Evolutionary conservation across 2,797 vertebrate species (phyloP).

Genomic region (Schizothorax lantsangensis): DNA sequence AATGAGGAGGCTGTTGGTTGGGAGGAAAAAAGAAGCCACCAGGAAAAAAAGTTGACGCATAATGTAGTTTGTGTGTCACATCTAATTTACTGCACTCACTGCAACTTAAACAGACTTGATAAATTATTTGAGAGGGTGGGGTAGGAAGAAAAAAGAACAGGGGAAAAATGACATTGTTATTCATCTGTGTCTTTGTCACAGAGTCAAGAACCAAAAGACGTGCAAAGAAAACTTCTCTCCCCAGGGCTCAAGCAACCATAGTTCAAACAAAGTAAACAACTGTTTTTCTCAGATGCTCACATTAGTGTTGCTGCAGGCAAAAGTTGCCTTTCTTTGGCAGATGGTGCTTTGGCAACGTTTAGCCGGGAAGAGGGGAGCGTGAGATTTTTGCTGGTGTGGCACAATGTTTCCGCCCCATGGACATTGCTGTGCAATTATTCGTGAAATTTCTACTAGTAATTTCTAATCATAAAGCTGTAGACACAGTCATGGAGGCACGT

Average conservation of each 20-base stretch:
- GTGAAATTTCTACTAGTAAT: conserved; percentile 63
- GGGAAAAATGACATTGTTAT: conserved; percentile 84
- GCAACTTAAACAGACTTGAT: conserved; percentile 84
- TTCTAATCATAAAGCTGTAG: conserved; percentile 43
- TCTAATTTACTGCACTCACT: conserved; percentile 83
- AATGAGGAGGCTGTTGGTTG: conserved; percentile 81
- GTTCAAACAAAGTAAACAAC: conserved; percentile 94
- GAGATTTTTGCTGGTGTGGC: conserved; percentile 67
- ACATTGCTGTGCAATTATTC: conserved; percentile 68
- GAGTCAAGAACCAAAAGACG: conserved; percentile 79
- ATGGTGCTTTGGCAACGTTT: conserved; percentile 74
- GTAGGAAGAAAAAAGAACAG: conserved; percentile 59
- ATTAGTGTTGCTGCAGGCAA: conserved; percentile 93
- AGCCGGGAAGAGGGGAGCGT: conserved; percentile 63
- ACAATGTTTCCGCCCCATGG: conserved; percentile 63
- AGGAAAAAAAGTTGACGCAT: conserved; percentile 63
- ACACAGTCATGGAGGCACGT: neutral
- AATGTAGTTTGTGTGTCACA: conserved; percentile 87
- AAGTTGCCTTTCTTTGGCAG: conserved; percentile 79
- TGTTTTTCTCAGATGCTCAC: conserved; percentile 90
- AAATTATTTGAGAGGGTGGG: conserved; percentile 86
- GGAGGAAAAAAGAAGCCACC: conserved; percentile 61
- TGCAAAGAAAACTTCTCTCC: conserved; percentile 85
- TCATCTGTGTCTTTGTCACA: conserved; percentile 84
- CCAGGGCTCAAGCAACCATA: conserved; percentile 81